Evolutionary conservation across 2,113 vertebrate genomes (phyloP).

Genomic region (Picathartes gymnocephalus): DNA sequence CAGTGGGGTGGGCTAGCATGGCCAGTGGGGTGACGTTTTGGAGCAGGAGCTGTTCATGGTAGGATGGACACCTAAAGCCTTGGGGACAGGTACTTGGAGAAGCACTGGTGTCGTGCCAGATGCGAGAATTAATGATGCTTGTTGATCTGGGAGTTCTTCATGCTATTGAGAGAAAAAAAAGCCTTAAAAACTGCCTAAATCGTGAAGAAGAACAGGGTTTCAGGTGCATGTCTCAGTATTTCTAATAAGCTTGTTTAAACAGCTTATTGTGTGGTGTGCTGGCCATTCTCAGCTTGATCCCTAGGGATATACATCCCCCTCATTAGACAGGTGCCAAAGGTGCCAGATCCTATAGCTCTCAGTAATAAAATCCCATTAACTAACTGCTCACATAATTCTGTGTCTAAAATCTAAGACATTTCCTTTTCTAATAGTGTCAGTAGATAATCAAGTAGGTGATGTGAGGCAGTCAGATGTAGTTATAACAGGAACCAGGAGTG

Average conservation of each 20-base stretch:
- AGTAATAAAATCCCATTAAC: not conserved
- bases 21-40: rapidly evolving
- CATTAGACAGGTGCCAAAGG: not conserved
- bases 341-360: not conserved
- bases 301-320: too few relatives aligned
- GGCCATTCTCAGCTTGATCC: not conserved
- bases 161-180: not conserved
- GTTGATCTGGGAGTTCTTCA: not conserved
- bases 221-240: not conserved
- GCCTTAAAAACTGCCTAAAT: not conserved
- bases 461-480: not conserved
- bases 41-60: not conserved
- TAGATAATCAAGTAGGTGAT: not conserved
- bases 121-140: not conserved
- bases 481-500: not conserved
- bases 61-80: not conserved
- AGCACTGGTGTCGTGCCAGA: not conserved
- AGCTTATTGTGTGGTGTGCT: not conserved
- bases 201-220: not conserved
- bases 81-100: not conserved
- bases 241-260: not conserved
- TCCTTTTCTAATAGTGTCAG: not conserved
- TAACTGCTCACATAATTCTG: not conserved
- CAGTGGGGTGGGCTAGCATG: rapidly evolving
- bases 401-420: not conserved